Conservation (phyloP, 2,888 invertebrate species). For the Siphlonurus alternatus region DNA sequence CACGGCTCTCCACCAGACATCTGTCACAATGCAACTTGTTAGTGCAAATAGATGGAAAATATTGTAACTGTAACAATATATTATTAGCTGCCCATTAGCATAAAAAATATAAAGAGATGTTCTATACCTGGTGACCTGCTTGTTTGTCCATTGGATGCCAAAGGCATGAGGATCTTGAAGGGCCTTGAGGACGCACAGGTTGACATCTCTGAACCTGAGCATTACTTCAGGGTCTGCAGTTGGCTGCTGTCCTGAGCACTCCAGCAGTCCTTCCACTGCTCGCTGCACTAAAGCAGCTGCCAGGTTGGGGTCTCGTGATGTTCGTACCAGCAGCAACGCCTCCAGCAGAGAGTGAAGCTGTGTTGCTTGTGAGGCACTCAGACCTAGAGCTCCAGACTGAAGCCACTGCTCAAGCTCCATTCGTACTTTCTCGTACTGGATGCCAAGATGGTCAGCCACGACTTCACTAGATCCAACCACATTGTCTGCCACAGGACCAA, state of each 20-base stretch:
- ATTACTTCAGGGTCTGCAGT: conserved; percentile 31
- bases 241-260: conserved; percentile 29
- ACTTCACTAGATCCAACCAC: not conserved
- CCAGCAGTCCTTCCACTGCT: not conserved
- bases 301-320: not conserved
- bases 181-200: conserved; percentile 75
- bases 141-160: conserved; percentile 79
- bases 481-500: not conserved
- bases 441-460: not conserved
- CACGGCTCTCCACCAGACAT: conserved; percentile 65
- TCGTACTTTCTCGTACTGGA: not conserved
- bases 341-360: not conserved
- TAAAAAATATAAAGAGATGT: too few relatives aligned
- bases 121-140: conserved; percentile 52
- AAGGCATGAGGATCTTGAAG: conserved; percentile 77
- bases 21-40: too few relatives aligned
- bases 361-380: not conserved
- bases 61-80: too few relatives aligned
- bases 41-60: too few relatives aligned
- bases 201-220: conserved; percentile 65
- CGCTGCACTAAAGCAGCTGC: not conserved
- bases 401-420: not conserved
- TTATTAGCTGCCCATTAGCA: too few relatives aligned
- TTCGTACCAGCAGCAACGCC: not conserved
- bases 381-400: not conserved